These are phyloP conservation scores for Erebia palarica DNA, from an alignment of 2,888 invertebrate species.

Conservation along the genomic window DNA sequence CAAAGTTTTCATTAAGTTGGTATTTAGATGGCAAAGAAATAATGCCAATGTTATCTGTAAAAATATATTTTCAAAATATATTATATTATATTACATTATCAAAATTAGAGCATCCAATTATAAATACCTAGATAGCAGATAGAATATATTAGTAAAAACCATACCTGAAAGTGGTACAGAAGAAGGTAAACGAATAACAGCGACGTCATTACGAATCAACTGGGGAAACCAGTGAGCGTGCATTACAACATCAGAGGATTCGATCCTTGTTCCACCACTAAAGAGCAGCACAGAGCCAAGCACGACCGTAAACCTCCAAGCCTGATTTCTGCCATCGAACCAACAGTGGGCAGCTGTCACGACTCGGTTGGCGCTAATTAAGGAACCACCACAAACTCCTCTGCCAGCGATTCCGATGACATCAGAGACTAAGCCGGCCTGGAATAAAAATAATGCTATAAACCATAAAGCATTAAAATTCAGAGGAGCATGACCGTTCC, in stretches of 20 bases:
- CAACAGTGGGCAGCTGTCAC: constrained; percentile 68
- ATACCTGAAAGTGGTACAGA: constrained; percentile 23
- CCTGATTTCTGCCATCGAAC: constrained; percentile 60
- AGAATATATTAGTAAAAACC: neutral
- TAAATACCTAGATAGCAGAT: neutral
- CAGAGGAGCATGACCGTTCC: too few species aligned
- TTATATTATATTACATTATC: too few species aligned
- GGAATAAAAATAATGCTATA: constrained; percentile 5
- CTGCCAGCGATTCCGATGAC: constrained; percentile 44
- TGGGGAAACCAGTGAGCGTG: constrained; percentile 55
- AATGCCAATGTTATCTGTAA: constrained; percentile 37
- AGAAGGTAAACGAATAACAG: constrained; percentile 20
- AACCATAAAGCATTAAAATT: too few species aligned
- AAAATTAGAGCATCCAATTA: neutral
- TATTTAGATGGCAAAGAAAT: constrained; percentile 43
- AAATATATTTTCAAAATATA: neutral
- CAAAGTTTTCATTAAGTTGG: constrained; percentile 49
- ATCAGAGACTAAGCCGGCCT: constrained; percentile 54
- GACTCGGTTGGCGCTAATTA: constrained; percentile 49
- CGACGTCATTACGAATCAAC: constrained; percentile 54
- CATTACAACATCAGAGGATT: constrained; percentile 47
- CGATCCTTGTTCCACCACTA: constrained; percentile 52
- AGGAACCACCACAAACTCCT: constrained; percentile 59
- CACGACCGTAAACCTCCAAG: constrained; percentile 54
- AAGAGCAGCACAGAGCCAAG: constrained; percentile 55